A percentile compares a stretch with the other conserved stretches of the same genome.
These are phyloP conservation scores for Lindbergichthys nudifrons DNA, from an alignment of 2,797 vertebrate species.

Conservation along the genomic window DNA sequence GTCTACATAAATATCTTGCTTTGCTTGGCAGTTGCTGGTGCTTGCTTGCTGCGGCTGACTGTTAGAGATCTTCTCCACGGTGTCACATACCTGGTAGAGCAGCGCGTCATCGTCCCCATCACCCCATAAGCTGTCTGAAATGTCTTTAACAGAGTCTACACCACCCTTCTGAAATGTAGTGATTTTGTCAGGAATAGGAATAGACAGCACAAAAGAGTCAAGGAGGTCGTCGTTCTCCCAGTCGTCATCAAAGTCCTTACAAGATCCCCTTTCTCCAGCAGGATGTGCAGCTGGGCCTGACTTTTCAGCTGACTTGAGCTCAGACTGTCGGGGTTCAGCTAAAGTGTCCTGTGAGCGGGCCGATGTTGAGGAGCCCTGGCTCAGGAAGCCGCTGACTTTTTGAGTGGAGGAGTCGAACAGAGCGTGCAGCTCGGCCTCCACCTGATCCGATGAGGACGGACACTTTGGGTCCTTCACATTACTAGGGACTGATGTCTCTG, in stretches of 20 bases:
- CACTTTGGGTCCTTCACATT: conserved; percentile 42
- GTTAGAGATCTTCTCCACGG: conserved; percentile 88
- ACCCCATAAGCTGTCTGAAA: conserved; percentile 85
- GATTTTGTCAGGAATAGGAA: conserved; percentile 27
- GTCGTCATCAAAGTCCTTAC: conserved; percentile 88
- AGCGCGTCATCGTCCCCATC: conserved; percentile 89
- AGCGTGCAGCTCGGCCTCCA: conserved; percentile 89
- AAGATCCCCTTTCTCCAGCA: conserved; percentile 20
- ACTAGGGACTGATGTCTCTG: conserved; percentile 48
- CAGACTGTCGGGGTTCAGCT: conserved; percentile 7
- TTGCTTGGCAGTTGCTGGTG: conserved; percentile 14
- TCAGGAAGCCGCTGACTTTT: conserved; percentile 86
- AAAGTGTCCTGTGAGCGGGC: conserved; percentile 63
- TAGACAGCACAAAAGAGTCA: conserved; percentile 83
- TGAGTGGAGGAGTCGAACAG: conserved; percentile 96
- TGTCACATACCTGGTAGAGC: conserved; percentile 92
- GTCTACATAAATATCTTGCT: conserved; percentile 14
- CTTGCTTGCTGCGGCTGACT: conserved; percentile 56
- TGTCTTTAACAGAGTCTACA: conserved; percentile 26
- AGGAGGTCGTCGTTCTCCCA: conserved; percentile 91
- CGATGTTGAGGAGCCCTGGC: conserved; percentile 79
- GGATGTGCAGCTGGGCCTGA: conserved; percentile 17
- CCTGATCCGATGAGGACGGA: conserved; percentile 75
- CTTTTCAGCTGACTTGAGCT: conserved; percentile 12
- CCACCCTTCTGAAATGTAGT: conserved; percentile 54